phyloP scores from a whole-genome alignment of 2,888 invertebrate species.

The Sarcophaga carnaria region DNA sequence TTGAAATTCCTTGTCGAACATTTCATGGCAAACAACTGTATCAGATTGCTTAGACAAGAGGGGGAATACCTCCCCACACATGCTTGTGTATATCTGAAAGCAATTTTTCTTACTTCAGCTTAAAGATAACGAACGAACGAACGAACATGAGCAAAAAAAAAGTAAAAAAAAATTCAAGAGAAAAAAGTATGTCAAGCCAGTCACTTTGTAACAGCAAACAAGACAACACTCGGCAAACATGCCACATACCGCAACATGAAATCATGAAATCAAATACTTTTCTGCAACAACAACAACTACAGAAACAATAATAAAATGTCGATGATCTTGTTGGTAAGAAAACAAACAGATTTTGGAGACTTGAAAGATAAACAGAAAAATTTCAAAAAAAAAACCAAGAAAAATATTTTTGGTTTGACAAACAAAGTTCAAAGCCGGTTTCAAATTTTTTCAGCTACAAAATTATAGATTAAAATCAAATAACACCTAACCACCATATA shows the following conservation, averaged over 20 bases:
- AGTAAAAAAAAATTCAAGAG: conserved; percentile 46
- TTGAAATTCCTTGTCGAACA: conserved; percentile 41
- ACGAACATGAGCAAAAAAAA: conserved; percentile 34
- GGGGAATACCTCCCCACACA: no score
- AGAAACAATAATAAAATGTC: conserved; percentile 10
- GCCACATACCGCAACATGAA: conserved; percentile 9
- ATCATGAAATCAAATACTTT: conserved; percentile 57
- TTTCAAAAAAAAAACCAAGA: background rate
- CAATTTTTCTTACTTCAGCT: background rate
- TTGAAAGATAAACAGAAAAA: background rate
- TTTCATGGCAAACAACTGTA: conserved; percentile 59
- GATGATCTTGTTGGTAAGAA: conserved; percentile 42
- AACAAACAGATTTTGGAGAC: background rate
- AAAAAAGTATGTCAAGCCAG: conserved; percentile 69
- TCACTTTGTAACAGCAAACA: conserved; percentile 60
- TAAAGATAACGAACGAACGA: background rate
- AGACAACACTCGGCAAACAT: conserved; percentile 17
- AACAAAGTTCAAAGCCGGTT: conserved; percentile 67
- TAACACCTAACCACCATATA: no score
- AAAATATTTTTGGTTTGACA: conserved; percentile 41
- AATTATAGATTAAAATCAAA: background rate
- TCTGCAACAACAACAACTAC: background rate
- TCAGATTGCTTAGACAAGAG: conserved; percentile 34
- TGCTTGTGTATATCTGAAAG: background rate
- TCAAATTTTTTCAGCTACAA: background rate